Evolutionary conservation across 2,888 invertebrate species (phyloP).

Genomic region (Gari tellinella): DNA sequence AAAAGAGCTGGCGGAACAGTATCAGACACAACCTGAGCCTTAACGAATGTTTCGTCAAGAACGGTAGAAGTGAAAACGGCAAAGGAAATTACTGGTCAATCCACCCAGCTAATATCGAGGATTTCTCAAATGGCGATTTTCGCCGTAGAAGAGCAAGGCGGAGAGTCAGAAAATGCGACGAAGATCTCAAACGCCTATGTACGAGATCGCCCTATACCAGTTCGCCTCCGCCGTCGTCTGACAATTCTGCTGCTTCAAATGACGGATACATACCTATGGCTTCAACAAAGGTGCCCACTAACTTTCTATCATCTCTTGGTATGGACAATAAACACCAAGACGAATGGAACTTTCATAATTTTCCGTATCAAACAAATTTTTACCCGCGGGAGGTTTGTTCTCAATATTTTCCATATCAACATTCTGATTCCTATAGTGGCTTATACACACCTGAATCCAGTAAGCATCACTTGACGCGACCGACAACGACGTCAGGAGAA

Average conservation of each 20-base stretch:
- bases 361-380: not conserved
- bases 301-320: conserved; percentile 44
- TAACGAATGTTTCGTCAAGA: conserved; percentile 99
- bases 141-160: conserved; percentile 97
- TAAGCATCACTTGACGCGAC: not conserved
- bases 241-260: not conserved
- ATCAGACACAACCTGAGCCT: conserved; percentile 98
- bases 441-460: not conserved
- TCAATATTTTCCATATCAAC: conserved; percentile 1
- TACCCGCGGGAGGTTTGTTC: not conserved
- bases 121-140: conserved; percentile 98
- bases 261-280: conserved; percentile 63
- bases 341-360: conserved; percentile 21
- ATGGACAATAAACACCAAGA: conserved; percentile 21
- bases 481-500: conserved; percentile 12
- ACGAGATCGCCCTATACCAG: conserved; percentile 1
- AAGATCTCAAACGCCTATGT: conserved; percentile 56
- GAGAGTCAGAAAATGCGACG: conserved; percentile 91
- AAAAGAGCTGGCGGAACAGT: conserved; percentile 95
- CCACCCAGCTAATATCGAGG: conserved; percentile 98
- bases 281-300: conserved; percentile 39
- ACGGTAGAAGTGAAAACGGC: conserved; percentile 98
- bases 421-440: conserved; percentile 2
- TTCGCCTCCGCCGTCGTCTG: conserved; percentile 11
- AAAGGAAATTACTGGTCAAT: conserved; percentile 99